Base-by-base conservation (phyloP, 2,797 vertebrate species). In the Mormyrops boulengeri region DNA sequence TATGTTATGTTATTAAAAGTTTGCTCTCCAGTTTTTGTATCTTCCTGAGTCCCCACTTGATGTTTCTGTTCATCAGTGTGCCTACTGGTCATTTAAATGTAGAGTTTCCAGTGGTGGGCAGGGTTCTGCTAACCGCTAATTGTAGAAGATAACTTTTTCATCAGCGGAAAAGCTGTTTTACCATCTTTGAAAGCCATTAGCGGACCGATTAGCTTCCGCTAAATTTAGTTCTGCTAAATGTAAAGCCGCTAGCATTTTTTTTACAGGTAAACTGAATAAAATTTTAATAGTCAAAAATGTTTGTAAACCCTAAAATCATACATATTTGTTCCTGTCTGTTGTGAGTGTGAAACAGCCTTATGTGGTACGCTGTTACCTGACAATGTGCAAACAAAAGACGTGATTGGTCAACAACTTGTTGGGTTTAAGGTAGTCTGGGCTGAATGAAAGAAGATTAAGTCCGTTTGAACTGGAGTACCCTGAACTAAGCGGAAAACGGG, bases 1-100 rank as follows among this genome's bases (percentile, higher is more conserved):
- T 82, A 66, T 30, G 73, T 80, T 80, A 44, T 82, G 77, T 82
- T 82, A 82, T 82, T 82, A 82, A 82, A 82, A 82, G 77, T 82
- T 47, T 82, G 77, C 77, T 82, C 77, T n/a, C 77, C 41, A n/a
- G 17, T 22, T 47, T 11, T 47, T 47, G 77, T 47, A 44, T 82
- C 41, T 22, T 47, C 41, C 17, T 4, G 77, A 82, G 41, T 82
- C 77, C 19, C 77, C 77, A n/a, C 73, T 47, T 82, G 47, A 82
- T 82, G 22, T 82, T 82, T 82, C 41, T 82, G 6, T 82, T 47
- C 14, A 44, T 19, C 69, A 77, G 0, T 77, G 69, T 41, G 69
- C 34, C 69, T 77, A 17, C 34, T 77, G 34, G 34, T 77, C 69
- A 41, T 41, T 77, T 77, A 77, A 77, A 77, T 41, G 34, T 77